Evolutionary conservation across 1,140 invertebrate species (phyloP), one percentile per base, ranked within the genome.

Genomic region (Ceratina calcarata): DNA sequence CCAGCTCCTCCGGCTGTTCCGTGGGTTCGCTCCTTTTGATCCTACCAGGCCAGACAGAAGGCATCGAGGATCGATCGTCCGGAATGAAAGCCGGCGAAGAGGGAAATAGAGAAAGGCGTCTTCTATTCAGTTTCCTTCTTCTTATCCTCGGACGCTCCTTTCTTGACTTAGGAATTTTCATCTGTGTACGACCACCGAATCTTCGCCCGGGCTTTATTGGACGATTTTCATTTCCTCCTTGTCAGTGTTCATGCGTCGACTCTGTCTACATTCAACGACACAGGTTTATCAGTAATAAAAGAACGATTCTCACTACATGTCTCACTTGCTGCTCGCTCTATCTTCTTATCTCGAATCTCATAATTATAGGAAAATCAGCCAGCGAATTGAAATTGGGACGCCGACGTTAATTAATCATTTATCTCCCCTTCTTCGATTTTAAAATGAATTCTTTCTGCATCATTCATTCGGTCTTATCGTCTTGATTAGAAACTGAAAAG

Each of bases 131-230:
- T n/a, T 13, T 18, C 13, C 32, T 20, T 65, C n/a, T 20, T 12
- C 67, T 77, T 77, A 68, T 60, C 57, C 57, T 51, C 22, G 53
- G 8, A 12, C 32, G 20, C 27, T 49, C 16, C 24, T 32, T 22
- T 32, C 22, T 51, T 32, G 65, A 69, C 74, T 77, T 70, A 37
- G 66, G 74, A 77, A 77, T 77, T 77, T 77, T 77, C 74, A 77
- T 77, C 74, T 69, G 69, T 58, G 57, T 67, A 69, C 74, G 66
- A 61, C 66, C 74, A 15, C 18, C 66, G 66, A 51, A 69, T 77
- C 74, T 70, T 69, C 51, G 69, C 69, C 74, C 66, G 57, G 57
- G 20, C 74, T 51, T 77, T 77, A 77, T 69, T 69, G 65, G 57
- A 69, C 66, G 45, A 77, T 77, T 69, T 57, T 57, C 55, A 57